These are phyloP conservation scores for Centropus unirufus DNA, from an alignment of 2,113 vertebrate genomes.

Conservation along the genomic window DNA sequence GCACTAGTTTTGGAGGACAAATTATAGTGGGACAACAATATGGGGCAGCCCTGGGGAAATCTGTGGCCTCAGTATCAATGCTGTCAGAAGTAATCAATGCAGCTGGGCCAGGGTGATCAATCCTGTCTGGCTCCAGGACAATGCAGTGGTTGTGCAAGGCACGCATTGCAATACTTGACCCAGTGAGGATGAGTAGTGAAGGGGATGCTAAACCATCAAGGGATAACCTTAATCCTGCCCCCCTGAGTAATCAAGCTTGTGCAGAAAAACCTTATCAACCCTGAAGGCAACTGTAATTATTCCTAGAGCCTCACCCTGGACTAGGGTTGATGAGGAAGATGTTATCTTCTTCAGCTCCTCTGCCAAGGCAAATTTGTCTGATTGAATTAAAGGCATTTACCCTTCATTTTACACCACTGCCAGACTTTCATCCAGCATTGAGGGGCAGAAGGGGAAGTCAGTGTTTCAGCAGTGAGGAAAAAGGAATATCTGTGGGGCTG, in stretches of 20 bases:
- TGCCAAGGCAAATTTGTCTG: neutral
- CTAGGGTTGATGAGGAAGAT: neutral
- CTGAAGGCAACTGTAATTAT: rapidly evolving
- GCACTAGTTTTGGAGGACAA: neutral
- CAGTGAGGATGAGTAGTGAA: neutral
- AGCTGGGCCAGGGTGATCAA: neutral
- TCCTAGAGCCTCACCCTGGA: neutral
- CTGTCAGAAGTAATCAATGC: neutral
- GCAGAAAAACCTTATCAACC: neutral
- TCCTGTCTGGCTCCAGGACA: neutral
- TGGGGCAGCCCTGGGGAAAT: neutral
- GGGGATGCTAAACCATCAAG: neutral
- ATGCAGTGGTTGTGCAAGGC: neutral
- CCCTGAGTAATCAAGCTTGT: neutral
- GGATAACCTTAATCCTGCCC: neutral
- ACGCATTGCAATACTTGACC: neutral
- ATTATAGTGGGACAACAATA: neutral
- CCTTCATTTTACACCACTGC: neutral
- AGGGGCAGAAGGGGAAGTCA: neutral
- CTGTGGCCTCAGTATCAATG: neutral
- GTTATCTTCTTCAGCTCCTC: neutral
- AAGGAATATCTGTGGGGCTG: neutral
- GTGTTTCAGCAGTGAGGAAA: neutral
- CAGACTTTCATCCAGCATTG: neutral
- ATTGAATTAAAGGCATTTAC: neutral